phyloP scores from a whole-genome alignment of 2,113 vertebrate genomes.

The Chrysochloris asiatica region DNA sequence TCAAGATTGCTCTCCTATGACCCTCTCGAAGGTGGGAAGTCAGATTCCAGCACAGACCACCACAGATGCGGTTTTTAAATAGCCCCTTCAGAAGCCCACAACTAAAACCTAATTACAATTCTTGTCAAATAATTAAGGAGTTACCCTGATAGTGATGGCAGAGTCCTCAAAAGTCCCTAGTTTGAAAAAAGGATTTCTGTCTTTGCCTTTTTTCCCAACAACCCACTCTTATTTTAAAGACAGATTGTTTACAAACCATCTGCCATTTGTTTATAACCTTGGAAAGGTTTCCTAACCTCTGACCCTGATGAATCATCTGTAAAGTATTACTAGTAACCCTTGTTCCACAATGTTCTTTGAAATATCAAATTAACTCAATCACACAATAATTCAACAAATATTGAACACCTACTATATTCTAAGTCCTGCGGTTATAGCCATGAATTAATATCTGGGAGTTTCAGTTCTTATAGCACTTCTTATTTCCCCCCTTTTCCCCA shows the following conservation, averaged over 20 bases:
- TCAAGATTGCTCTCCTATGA: background rate
- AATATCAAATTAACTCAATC: background rate
- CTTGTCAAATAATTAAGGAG: slow-evolving; percentile 59
- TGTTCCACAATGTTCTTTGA: background rate
- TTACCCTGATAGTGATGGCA: background rate
- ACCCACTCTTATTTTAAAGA: background rate
- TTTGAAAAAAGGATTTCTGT: background rate
- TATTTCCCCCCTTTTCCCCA: too few species aligned
- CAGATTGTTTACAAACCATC: background rate
- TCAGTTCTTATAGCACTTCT: too few species aligned
- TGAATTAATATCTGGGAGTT: background rate
- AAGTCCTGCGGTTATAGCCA: background rate
- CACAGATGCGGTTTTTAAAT: slow-evolving; percentile 68
- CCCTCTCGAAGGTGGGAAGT: background rate
- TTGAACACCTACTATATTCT: background rate
- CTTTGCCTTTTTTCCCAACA: background rate
- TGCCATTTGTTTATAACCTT: background rate
- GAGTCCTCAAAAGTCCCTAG: slow-evolving; percentile 22
- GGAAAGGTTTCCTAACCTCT: background rate
- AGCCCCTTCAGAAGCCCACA: slow-evolving; percentile 64
- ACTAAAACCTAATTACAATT: slow-evolving; percentile 57
- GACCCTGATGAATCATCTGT: background rate
- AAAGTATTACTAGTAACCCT: background rate
- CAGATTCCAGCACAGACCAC: slow-evolving; percentile 43
- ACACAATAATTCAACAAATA: background rate